phyloP scores from a whole-genome alignment of 2,888 invertebrate species.

The Phalera bucephala region DNA sequence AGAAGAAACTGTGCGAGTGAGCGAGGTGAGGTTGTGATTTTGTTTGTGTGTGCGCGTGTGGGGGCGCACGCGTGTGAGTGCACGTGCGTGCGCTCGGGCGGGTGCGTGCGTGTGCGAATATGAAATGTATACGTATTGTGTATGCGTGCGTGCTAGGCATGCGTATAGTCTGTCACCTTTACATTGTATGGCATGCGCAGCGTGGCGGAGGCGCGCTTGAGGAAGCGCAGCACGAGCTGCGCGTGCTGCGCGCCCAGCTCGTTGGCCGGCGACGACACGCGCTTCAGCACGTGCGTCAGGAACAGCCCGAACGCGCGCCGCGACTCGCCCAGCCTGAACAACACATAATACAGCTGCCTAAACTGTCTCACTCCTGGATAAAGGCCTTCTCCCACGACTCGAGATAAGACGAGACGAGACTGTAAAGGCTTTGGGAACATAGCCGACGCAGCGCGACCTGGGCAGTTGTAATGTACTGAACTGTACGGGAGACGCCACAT shows the following conservation, averaged over 20 bases:
- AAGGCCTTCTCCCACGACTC: no score
- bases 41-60: no score
- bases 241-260: slow-evolving; percentile 82
- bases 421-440: no score
- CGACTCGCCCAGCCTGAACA: slow-evolving; percentile 85
- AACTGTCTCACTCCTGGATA: no score
- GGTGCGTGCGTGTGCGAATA: neutral
- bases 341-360: no score
- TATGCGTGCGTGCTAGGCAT: slow-evolving; percentile 10
- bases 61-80: neutral
- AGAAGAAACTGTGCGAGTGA: no score
- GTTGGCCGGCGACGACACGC: slow-evolving; percentile 81
- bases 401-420: neutral
- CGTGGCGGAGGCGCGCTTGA: slow-evolving; percentile 87
- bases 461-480: no score
- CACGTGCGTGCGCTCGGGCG: neutral
- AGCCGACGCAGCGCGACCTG: no score
- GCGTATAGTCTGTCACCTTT: slow-evolving; percentile 52
- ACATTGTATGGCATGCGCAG: slow-evolving; percentile 86
- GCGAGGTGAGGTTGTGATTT: no score
- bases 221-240: slow-evolving; percentile 88
- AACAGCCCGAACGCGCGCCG: slow-evolving; percentile 91
- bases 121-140: no score
- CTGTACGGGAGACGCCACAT: no score
- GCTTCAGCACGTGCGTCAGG: slow-evolving; percentile 88